Conservation (phyloP, 2,888 invertebrate genomes). For the Phytoseiulus persimilis region DNA sequence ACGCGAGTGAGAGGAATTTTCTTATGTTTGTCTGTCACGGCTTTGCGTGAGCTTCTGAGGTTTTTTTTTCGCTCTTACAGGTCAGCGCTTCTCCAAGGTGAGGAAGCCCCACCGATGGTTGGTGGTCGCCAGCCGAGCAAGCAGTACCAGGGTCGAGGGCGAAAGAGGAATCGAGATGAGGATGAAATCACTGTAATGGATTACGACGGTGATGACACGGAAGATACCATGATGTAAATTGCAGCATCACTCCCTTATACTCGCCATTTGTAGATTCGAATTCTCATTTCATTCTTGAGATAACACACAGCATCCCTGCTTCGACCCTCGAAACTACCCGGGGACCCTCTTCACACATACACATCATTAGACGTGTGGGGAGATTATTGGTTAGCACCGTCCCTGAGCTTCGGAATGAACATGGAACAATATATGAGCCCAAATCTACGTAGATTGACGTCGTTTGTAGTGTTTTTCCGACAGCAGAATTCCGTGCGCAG, state of each 20-base stretch:
- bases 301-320: neutral
- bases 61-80: neutral
- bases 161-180: conserved; percentile 45
- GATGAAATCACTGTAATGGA: conserved; percentile 43
- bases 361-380: too few species aligned
- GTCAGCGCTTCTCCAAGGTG: conserved; percentile 16
- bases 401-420: too few species aligned
- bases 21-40: too few species aligned
- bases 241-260: neutral
- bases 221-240: conserved; percentile 13
- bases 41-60: neutral
- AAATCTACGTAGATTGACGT: too few species aligned
- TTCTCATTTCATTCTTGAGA: neutral
- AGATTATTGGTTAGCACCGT: too few species aligned
- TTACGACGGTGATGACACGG: conserved; percentile 42
- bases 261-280: neutral
- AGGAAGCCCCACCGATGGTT: conserved; percentile 20
- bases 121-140: conserved; percentile 33
- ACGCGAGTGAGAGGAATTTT: too few species aligned
- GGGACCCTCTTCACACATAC: too few species aligned
- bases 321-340: too few species aligned
- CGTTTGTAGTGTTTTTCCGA: too few species aligned
- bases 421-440: too few species aligned
- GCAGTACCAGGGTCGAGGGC: conserved; percentile 44
- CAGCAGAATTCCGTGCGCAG: too few species aligned